These are phyloP conservation scores for Oxygymnocypris stewartii DNA, from an alignment of 2,113 vertebrate species.

Conservation along the genomic window DNA sequence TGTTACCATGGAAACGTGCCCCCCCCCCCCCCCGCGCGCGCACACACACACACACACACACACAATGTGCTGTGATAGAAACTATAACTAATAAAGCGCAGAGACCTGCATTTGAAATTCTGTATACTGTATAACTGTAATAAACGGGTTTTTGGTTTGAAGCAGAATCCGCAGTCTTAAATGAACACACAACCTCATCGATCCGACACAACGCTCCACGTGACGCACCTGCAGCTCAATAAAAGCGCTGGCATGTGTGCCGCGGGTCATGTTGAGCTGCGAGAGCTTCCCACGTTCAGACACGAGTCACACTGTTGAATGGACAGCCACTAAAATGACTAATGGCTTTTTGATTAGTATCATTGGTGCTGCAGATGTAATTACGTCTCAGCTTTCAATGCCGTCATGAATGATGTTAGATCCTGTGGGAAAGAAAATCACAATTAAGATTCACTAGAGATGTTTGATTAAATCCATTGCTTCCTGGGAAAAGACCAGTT, in stretches of 20 bases:
- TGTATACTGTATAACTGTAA: not conserved
- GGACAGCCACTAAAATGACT: not conserved
- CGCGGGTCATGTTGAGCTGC: not conserved
- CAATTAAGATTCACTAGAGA: not conserved
- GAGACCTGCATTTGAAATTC: not conserved
- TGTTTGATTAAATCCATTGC: not conserved
- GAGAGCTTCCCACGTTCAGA: not conserved
- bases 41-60: too few species aligned
- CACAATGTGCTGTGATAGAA: too few species aligned
- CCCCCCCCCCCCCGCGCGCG: not conserved
- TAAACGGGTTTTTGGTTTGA: too few species aligned
- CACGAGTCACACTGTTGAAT: not conserved
- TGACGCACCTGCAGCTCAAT: not conserved
- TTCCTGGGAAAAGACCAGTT: not conserved
- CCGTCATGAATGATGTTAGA: not conserved
- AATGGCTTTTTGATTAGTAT: conserved; percentile 16
- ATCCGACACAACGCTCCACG: not conserved
- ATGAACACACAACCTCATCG: not conserved
- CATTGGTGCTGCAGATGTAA: not conserved
- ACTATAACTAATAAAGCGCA: too few species aligned
- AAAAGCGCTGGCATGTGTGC: not conserved
- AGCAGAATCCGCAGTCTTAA: not conserved
- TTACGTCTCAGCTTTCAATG: not conserved
- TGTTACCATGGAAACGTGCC: conserved; percentile 69
- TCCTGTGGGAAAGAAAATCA: not conserved